These are phyloP conservation scores for Lepeophtheirus nordmannii DNA, from an alignment of 2,888 invertebrate genomes.

Conservation along the genomic window DNA sequence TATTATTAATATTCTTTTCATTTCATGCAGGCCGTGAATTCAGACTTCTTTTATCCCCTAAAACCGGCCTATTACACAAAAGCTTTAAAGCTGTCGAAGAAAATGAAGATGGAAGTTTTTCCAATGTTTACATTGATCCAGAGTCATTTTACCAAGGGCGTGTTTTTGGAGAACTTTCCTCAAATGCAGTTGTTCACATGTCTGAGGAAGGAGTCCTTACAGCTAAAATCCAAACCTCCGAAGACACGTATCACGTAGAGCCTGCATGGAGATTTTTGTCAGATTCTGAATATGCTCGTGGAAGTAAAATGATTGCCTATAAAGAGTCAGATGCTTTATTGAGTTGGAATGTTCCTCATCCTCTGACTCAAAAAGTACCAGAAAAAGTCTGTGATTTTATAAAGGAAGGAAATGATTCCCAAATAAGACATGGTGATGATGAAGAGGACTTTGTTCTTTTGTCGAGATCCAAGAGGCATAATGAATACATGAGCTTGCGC, in stretches of 20 bases:
- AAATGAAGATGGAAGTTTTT: constrained; percentile 32
- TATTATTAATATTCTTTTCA: too few species aligned
- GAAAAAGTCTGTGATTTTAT: not conserved
- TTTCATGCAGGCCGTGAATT: constrained; percentile 48
- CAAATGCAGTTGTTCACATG: constrained; percentile 49
- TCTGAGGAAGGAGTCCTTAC: constrained; percentile 57
- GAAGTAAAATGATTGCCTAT: constrained; percentile 45
- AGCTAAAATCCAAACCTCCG: constrained; percentile 64
- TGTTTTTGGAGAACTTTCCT: constrained; percentile 69
- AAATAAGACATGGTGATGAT: not conserved
- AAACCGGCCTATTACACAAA: not conserved
- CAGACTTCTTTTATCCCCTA: constrained; percentile 62
- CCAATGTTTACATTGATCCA: constrained; percentile 48
- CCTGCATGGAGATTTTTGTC: constrained; percentile 85
- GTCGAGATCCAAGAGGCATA: not conserved
- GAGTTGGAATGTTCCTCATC: not conserved
- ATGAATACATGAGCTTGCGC: not conserved
- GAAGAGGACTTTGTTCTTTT: not conserved
- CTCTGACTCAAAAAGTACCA: not conserved
- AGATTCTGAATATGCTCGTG: constrained; percentile 41
- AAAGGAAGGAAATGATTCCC: not conserved
- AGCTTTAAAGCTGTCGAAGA: constrained; percentile 38
- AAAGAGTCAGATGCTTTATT: constrained; percentile 6
- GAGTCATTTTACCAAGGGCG: constrained; percentile 71
- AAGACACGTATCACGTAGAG: constrained; percentile 79